Base-by-base conservation (phyloP, 1,140 invertebrate genomes). In the Nebria ingens region DNA sequence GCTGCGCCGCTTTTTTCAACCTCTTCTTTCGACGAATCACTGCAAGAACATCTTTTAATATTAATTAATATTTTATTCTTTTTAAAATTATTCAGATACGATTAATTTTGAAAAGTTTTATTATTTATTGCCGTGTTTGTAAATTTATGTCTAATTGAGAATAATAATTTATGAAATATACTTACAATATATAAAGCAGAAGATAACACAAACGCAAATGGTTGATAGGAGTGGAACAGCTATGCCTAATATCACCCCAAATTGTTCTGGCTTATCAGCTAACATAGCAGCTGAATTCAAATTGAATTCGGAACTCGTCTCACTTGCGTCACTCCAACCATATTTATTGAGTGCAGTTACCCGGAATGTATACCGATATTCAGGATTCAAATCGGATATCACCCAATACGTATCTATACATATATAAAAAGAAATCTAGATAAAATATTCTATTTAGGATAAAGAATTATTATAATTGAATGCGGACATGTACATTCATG, bases 301-400 rank as follows among this genome's bases (percentile, higher is more conserved):
- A 53, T 76, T 74, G 62, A 74, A 75, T 57, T 76, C 65, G 60
- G 65, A 68, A 62, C 70, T 76, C 29, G 68, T 64, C 50, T 82
- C 77, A 62, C 85, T 88, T 19, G 75, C 70, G 17, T 76, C 66
- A 53, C 86, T 87, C 83, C 85, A 93, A n/a, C 92, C 93, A 68
- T 88, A 84, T 13, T 74, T 68, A 68, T 95, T 96, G 51, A 75
- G 71, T 0, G 91, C 90, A 34, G 83, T 77, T 15, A 91, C 89
- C 2, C 86, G 77, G 67, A 93, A 94, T 51, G 72, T 62, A 59
- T 77, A 76, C 6, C 81, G 71, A 56, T 86, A 85, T 4, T 78
- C 78, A 1, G 80, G 70, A 63, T 69, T 58, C 13, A 91, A 72
- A 0, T 79, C 79, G 1, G 77, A 75, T 12, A 93, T 82, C 38